Conservation (phyloP, 2,113 vertebrate genomes). For the Eidolon helvum region DNA sequence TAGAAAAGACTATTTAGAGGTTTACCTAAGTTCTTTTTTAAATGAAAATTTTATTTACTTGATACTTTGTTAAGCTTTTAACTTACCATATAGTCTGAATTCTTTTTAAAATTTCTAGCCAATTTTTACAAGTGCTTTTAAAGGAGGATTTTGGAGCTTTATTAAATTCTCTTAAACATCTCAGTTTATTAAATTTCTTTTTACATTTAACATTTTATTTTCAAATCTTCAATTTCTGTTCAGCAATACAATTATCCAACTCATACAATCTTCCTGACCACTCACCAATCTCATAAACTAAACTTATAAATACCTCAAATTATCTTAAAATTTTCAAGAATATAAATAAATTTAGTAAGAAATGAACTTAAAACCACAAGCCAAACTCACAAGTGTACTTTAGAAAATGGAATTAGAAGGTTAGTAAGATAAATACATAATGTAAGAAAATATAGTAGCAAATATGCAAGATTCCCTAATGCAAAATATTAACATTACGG, state of each 20-base stretch:
- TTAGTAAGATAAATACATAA: neutral
- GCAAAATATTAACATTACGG: neutral
- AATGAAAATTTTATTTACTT: conserved; percentile 27
- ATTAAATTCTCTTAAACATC: neutral
- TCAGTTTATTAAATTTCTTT: conserved; percentile 7
- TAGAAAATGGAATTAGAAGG: conserved; percentile 37
- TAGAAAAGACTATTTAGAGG: neutral
- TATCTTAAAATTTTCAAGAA: conserved; percentile 13
- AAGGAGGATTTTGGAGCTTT: conserved; percentile 12
- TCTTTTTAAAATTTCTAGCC: neutral
- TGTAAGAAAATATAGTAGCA: neutral
- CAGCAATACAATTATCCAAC: neutral
- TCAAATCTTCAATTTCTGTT: conserved; percentile 29
- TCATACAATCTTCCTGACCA: neutral
- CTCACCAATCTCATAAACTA: conserved; percentile 7
- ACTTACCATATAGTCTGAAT: neutral
- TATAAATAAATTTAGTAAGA: conserved; percentile 22
- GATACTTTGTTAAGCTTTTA: conserved; percentile 16
- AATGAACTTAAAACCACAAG: neutral
- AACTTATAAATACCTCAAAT: neutral
- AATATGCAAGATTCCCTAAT: neutral
- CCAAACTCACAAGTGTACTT: neutral
- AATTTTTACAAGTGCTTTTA: neutral
- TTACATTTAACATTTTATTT: neutral
- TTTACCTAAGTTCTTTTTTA: neutral